phyloP scores from a whole-genome alignment of 2,888 invertebrate species.

The Agrotis segetum region DNA sequence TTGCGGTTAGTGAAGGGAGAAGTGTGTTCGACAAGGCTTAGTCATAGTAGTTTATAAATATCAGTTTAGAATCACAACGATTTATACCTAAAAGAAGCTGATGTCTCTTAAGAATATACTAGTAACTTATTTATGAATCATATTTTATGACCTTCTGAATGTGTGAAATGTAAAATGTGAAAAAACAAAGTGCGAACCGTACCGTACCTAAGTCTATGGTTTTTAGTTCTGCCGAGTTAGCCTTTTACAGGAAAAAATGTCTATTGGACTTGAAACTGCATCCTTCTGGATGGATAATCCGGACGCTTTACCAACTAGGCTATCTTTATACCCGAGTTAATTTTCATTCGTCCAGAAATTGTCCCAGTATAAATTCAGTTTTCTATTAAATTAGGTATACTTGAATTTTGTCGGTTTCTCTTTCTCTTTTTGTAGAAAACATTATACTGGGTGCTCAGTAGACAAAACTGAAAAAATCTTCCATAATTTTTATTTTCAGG shows the following conservation, averaged over 20 bases:
- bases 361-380: neutral
- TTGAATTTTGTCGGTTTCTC: too few species aligned
- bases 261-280: too few species aligned
- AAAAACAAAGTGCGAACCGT: too few species aligned
- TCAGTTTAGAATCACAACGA: neutral
- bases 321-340: neutral
- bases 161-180: neutral
- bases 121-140: neutral
- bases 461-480: too few species aligned
- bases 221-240: too few species aligned
- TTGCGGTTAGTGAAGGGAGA: constrained; percentile 21
- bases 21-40: constrained; percentile 11
- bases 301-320: too few species aligned
- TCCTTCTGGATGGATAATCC: too few species aligned
- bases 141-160: neutral
- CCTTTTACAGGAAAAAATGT: too few species aligned
- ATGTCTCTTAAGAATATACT: neutral
- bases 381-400: constrained; percentile 14
- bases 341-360: constrained; percentile 1
- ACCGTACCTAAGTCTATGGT: too few species aligned
- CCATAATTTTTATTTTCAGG: too few species aligned
- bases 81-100: neutral
- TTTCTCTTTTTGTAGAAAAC: neutral
- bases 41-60: constrained; percentile 8
- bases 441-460: too few species aligned